Conservation (phyloP, 2,888 invertebrate genomes). For the Amiota minor region DNA sequence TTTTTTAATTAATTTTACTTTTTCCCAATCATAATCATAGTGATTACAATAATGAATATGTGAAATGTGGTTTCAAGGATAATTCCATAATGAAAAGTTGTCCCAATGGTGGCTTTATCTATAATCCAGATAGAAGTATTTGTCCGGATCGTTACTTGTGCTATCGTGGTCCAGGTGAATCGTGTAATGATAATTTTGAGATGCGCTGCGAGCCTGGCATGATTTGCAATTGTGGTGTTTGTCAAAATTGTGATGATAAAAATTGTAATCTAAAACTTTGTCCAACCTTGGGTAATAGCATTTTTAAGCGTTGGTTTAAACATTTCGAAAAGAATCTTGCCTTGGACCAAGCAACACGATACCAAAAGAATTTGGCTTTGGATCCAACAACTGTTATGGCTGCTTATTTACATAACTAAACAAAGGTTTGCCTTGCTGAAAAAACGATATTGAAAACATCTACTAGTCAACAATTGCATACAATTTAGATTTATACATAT, state of each 20-base stretch:
- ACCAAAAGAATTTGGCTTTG: constrained; percentile 7
- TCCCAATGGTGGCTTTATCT: constrained; percentile 40
- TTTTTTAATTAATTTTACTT: background rate
- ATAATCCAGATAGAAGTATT: constrained; percentile 36
- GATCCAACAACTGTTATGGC: background rate
- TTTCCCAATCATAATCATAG: background rate
- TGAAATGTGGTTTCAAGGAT: constrained; percentile 8
- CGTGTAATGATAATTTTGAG: constrained; percentile 38
- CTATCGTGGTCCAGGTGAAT: constrained; percentile 33
- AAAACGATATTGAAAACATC: background rate
- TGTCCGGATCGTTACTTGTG: constrained; percentile 43
- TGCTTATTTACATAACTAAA: background rate
- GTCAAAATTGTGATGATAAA: constrained; percentile 41
- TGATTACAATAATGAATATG: background rate
- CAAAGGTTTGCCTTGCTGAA: background rate
- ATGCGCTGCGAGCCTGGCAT: constrained; percentile 18
- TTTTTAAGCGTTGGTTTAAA: constrained; percentile 23
- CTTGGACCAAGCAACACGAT: background rate
- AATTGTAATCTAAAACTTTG: constrained; percentile 25
- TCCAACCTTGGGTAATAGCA: background rate
- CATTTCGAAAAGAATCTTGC: constrained; percentile 19
- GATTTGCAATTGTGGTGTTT: constrained; percentile 39
- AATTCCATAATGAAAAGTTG: constrained; percentile 9
- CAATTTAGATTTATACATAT: constrained; percentile 1
- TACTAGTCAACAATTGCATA: constrained; percentile 18